Base-by-base conservation (phyloP, 2,113 vertebrate genomes). In the Camarhynchus parvulus region DNA sequence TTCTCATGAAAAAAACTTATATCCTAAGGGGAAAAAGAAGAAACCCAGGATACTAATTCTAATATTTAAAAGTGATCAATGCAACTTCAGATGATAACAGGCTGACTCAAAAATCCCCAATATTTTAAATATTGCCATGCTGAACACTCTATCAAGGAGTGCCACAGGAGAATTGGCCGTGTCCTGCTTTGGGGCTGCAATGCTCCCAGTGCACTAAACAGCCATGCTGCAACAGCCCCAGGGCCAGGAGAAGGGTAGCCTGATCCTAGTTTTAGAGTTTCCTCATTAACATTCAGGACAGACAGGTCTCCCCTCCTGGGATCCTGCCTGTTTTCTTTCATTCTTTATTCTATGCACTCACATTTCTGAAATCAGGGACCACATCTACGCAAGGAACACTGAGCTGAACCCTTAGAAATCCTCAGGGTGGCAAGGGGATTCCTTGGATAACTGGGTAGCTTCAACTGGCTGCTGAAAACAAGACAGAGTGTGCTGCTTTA, bases 1-100 rank as follows among this genome's bases (percentile, higher is more conserved):
- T 52, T 89, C 87, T 92, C 41, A 50, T 52, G 21, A 95, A 93
- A 92, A 12, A 94, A 96, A 80, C 15, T 2, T 7, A 11, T 53
- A 27, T 52, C n/a, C 31, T 47, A 73, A 86, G 9, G 5, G 14
- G 30, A 92, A 47, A 64, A 68, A 81, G 55, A 89, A 87, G 31
- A 79, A 87, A 76, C 13, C 5, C 19, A 87, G 59, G 30, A 56
- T 50, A 70, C 13, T 49, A 72, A 81, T 66, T 74, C 30, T 44
- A 53, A 46, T 72, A 64, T 50, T 92, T 75, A 62, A 39, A 80
- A 69, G 10, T 39, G 15, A 66, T 46, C 35, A 50, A 56, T 31
- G n/a, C 2, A 89, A 5, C 28, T 91, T 52, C 46, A 62, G 58
- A 64, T 8, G 42, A 37, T 11, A 84, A 68, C 19, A 6, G 30